A percentile compares a stretch with the other conserved stretches of the same genome.
These are phyloP conservation scores for Jaculus jaculus DNA, from an alignment of 2,113 vertebrate genomes.

Conservation along the genomic window DNA sequence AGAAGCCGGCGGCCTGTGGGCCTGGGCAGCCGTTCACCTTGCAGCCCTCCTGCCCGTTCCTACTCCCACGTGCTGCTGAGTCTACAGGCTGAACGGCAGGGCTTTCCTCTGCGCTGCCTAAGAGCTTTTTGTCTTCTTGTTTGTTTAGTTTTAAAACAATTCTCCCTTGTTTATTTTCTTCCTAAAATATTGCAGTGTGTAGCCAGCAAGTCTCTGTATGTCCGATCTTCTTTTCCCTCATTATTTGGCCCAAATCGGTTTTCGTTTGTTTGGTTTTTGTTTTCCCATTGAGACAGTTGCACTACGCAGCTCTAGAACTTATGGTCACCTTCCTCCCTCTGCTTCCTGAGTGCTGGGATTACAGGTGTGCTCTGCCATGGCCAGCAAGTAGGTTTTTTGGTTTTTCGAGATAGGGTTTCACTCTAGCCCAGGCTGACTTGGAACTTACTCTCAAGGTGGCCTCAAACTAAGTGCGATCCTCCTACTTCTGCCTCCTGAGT, in stretches of 20 bases:
- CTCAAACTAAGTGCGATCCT: neutral
- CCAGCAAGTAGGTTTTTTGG: neutral
- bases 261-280: neutral
- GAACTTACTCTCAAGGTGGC: neutral
- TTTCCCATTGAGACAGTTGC: neutral
- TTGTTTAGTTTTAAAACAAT: neutral
- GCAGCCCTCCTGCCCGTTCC: rapidly evolving
- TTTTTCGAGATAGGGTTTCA: neutral
- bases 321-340: too few species aligned
- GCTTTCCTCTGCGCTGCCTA: neutral
- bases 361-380: too few species aligned
- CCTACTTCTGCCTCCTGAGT: neutral
- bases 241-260: neutral
- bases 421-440: neutral
- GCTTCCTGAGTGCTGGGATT: too few species aligned
- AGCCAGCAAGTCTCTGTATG: neutral
- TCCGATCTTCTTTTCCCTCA: neutral
- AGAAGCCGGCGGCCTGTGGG: neutral
- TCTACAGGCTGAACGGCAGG: neutral
- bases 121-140: neutral
- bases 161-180: neutral
- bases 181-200: neutral
- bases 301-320: too few species aligned
- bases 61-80: rapidly evolving
- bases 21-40: too few species aligned